phyloP scores from a whole-genome alignment of 2,797 vertebrate genomes.

The Pempheris klunzingeri region DNA sequence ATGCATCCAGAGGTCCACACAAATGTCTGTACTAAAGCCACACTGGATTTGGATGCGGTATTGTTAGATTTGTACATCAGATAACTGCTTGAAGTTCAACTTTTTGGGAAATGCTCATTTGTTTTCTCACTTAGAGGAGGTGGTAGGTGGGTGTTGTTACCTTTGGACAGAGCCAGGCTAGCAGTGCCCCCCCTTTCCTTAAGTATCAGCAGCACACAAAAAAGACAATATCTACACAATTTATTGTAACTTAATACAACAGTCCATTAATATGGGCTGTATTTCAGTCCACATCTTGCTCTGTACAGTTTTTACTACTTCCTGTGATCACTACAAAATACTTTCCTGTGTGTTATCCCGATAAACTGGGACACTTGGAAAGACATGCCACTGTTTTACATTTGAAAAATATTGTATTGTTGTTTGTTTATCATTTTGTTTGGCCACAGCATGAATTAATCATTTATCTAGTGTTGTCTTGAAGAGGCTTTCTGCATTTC shows the following conservation, averaged over 20 bases:
- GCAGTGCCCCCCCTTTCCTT: background rate
- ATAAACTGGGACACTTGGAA: background rate
- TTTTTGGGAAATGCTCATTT: background rate
- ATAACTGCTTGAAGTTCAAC: too few relatives aligned
- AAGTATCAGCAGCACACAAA: background rate
- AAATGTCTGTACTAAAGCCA: background rate
- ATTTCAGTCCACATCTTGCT: background rate
- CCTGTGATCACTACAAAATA: background rate
- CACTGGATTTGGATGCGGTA: background rate
- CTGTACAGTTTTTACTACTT: background rate
- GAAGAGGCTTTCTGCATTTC: background rate
- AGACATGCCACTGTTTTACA: too few relatives aligned
- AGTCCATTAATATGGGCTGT: background rate
- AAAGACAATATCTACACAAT: background rate
- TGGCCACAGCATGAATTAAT: background rate
- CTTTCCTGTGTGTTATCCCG: background rate
- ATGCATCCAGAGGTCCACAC: background rate
- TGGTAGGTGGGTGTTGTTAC: background rate
- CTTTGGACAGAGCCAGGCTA: background rate
- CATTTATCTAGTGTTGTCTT: background rate
- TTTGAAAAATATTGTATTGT: background rate
- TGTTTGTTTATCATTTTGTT: constrained; percentile 9
- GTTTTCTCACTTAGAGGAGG: background rate
- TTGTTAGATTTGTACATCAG: background rate
- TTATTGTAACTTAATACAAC: background rate